Base-by-base conservation (phyloP, 2,797 vertebrate genomes). In the Ctenochaetus hawaiiensis region DNA sequence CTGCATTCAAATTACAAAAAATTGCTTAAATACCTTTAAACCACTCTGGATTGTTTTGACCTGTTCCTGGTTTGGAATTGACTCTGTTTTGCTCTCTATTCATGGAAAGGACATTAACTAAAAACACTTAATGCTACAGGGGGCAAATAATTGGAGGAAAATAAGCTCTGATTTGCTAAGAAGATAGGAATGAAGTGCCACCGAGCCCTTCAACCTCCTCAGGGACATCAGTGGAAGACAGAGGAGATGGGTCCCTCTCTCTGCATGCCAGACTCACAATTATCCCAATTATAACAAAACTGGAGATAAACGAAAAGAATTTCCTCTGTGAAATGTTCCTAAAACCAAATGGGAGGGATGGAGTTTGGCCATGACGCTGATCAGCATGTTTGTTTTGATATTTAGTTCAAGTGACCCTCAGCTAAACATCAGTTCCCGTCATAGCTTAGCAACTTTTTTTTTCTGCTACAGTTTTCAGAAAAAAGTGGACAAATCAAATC, bases 261-360 rank as follows among this genome's bases (percentile, higher is more conserved):
- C 59, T 43, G 41, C 17, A 13, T 59, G 58, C 51, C 22, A 0
- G 52, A 65, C 60, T 26, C 64, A 56, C 82, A 87, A 90, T 91
- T 89, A 90, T 82, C 78, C 53, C 75, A 76, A 88, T 89, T 92
- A 87, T 75, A 77, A 68, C 22, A 56, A 26, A 82, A 85, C 17
- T 63, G 72, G 75, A 75, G 78, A 86, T 18, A 63, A 83, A 37
- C 7, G 6, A 10, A 14, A 84, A 56, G 72, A 71, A 85, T 76
- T 71, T 85, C 75, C 80, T 79, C 49, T 47, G 47, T 39, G 12
- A 30, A 74, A 49, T 52, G 43, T 43, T 68, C 75, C 39, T 4
- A 14, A 71, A 62, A 34, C n/a, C 39, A 52, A 60, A 61, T 3
- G 7, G 26, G 34, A 41, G 22, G 6, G 34, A 45, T 52, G 37